Evolutionary conservation across 2,888 invertebrate species (phyloP), one percentile per base, ranked within the genome.

Genomic region (Diarsia mendica): DNA sequence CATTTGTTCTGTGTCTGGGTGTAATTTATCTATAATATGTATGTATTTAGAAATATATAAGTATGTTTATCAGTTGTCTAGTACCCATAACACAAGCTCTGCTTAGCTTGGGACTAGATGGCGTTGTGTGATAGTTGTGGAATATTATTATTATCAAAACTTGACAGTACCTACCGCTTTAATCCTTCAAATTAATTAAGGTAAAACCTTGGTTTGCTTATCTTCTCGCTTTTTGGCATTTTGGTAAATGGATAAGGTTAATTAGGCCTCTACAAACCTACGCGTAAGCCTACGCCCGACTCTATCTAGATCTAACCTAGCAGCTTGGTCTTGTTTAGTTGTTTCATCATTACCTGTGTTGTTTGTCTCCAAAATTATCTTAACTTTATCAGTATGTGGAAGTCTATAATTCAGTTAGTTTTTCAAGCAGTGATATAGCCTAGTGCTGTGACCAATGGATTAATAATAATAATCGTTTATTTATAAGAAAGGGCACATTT

Each of bases 161-260:
- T 63, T 28, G n/a, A 23, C 53, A 63, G 33, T 9, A 11, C 15
- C 28, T 9, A 11, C 15, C 28, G 18, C 28, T 53, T 15, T 23
- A 74, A 46, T 23, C 18, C 20, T 46, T 79, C 2, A 53, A 48
- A 49, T 72, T 63, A 55, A 55, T 44, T 28, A 13, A 60, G 4
- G 18, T 67, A 33, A 63, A 49, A 23, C 64, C 55, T 75, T 53
- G 13, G 15, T 49, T 49, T 4, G 60, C n/a, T 80, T 79, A 63
- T 77, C 39, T 55, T 39, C 20, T 61, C 6, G 48, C n/a, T 5
- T 55, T n/a, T 75, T 60, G 48, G 20, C n/a, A 48, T 79, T 79
- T 58, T n/a, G 10, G 23, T 61, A 68, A 79, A 13, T 53, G 13
- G 53, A 18, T 58, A 63, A 69, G 13, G 6, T 20, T 11, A 20